These are phyloP conservation scores for Plebejus anna DNA, from an alignment of 2,888 invertebrate genomes.

Conservation along the genomic window DNA sequence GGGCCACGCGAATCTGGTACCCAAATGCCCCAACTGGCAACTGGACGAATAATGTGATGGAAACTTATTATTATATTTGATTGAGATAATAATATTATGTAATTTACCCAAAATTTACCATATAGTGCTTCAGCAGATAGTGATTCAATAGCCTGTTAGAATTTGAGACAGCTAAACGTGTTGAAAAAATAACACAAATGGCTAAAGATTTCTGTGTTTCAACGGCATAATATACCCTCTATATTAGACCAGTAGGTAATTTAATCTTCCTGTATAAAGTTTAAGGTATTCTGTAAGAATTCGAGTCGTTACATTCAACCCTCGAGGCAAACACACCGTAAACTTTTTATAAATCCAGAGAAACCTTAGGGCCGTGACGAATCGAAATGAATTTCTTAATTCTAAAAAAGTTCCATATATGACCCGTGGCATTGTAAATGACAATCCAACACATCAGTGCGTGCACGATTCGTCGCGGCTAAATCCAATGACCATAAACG, in stretches of 20 bases:
- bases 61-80: not conserved
- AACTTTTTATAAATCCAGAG: not conserved
- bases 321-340: not conserved
- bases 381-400: constrained; percentile 21
- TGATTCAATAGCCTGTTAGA: not conserved
- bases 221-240: not conserved
- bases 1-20: not conserved
- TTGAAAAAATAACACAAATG: not conserved
- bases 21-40: not conserved
- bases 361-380: constrained; percentile 10
- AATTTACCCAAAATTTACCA: too few species aligned
- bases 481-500: constrained; percentile 37
- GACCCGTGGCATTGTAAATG: constrained; percentile 31
- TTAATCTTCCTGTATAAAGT: not conserved
- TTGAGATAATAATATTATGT: too few species aligned
- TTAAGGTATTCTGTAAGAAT: not conserved
- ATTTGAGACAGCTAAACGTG: not conserved
- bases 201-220: not conserved
- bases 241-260: not conserved
- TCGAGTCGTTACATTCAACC: not conserved
- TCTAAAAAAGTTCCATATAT: constrained; percentile 26
- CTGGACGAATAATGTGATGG: not conserved
- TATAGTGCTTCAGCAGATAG: too few species aligned
- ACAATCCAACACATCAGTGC: constrained; percentile 51
- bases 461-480: constrained; percentile 59